These are phyloP conservation scores for Paralichthys olivaceus DNA, from an alignment of 2,113 vertebrate genomes.

Conservation along the genomic window DNA sequence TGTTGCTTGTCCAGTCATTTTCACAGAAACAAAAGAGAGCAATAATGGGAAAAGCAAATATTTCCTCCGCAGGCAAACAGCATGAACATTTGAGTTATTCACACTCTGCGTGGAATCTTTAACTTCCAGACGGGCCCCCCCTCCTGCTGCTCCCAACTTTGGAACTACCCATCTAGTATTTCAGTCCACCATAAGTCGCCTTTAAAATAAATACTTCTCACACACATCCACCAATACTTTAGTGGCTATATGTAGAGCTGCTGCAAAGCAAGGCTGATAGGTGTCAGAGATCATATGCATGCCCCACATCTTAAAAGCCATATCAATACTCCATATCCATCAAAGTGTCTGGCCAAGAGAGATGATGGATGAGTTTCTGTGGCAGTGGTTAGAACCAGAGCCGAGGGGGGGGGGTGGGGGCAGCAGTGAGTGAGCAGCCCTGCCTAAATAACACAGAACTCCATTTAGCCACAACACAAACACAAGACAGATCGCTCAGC, in stretches of 20 bases:
- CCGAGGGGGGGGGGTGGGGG: constrained; percentile 58
- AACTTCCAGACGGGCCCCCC: background rate
- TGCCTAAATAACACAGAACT: constrained; percentile 53
- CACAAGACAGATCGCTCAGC: constrained; percentile 62
- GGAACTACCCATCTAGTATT: constrained; percentile 37
- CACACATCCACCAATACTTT: constrained; percentile 30
- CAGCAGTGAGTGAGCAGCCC: constrained; percentile 56
- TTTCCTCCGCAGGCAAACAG: constrained; percentile 2
- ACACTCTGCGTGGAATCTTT: background rate
- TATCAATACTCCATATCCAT: constrained; percentile 75
- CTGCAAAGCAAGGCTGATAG: constrained; percentile 54
- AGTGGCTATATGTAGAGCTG: constrained; percentile 53
- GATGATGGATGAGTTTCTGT: constrained; percentile 77
- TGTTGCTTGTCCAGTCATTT: background rate
- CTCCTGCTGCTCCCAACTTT: constrained; percentile 1
- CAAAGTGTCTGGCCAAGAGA: constrained; percentile 62
- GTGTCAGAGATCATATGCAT: constrained; percentile 71
- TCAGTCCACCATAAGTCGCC: constrained; percentile 35
- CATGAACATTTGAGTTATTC: constrained; percentile 7
- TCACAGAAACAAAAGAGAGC: background rate
- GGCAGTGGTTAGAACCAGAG: constrained; percentile 63
- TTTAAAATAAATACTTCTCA: constrained; percentile 46
- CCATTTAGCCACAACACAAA: constrained; percentile 68
- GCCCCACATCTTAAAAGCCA: constrained; percentile 67
- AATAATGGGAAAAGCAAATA: constrained; percentile 12